phyloP scores from a whole-genome alignment of 2,113 vertebrate genomes.

The Setophaga kirtlandii region DNA sequence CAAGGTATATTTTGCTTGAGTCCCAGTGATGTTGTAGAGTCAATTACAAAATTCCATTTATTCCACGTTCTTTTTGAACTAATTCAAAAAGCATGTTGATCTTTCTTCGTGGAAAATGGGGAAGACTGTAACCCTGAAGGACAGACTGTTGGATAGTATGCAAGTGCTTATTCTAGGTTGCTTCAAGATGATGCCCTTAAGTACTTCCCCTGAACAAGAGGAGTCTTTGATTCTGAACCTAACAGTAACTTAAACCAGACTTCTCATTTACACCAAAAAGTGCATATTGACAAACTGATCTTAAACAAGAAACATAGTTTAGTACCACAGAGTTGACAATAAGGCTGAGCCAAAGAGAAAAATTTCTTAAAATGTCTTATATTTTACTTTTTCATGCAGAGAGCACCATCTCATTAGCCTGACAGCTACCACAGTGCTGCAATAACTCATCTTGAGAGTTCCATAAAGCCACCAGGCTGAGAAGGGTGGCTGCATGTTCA shows the following conservation, averaged over 20 bases:
- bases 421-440: not conserved
- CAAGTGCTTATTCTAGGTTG: not conserved
- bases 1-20: not conserved
- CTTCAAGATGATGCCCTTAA: not conserved
- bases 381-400: not conserved
- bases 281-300: not conserved
- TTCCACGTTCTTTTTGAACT: not conserved
- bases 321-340: not conserved
- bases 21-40: not conserved
- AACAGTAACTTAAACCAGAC: not conserved
- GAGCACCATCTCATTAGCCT: not conserved
- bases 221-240: not conserved
- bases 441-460: not conserved
- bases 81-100: not conserved
- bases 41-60: not conserved
- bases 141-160: not conserved
- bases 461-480: not conserved
- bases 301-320: not conserved
- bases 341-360: not conserved
- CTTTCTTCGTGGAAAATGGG: not conserved
- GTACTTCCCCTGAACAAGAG: not conserved
- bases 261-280: not conserved
- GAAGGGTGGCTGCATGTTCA: not conserved
- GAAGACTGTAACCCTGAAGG: not conserved
- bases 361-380: not conserved